phyloP scores from a whole-genome alignment of 2,113 vertebrate species.

The Vicugna pacos region DNA sequence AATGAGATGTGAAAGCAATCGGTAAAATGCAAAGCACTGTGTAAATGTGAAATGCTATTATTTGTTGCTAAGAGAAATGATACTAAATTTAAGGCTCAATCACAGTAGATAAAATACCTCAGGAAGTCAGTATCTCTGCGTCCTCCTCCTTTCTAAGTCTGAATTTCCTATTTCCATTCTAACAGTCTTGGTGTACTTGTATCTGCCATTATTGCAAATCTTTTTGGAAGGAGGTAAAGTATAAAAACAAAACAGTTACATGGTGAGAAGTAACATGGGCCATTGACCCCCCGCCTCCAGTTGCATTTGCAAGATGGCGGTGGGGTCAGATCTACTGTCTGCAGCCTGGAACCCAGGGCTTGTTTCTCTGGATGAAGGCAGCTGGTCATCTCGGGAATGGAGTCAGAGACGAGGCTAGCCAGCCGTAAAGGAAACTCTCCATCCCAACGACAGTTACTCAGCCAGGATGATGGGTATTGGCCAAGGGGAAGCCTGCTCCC shows the following conservation, averaged over 20 bases:
- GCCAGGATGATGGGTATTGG: fast-evolving
- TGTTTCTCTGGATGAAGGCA: not conserved
- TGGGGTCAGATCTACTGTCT: too few relatives aligned
- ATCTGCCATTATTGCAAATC: not conserved
- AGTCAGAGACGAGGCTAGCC: not conserved
- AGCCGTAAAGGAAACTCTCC: not conserved
- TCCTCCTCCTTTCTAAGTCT: not conserved
- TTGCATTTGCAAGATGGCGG: not conserved
- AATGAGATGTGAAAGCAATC: not conserved
- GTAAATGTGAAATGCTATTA: not conserved
- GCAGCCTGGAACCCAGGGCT: not conserved
- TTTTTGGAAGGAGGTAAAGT: not conserved
- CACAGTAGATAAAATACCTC: not conserved
- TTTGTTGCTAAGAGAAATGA: not conserved
- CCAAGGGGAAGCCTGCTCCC: not conserved
- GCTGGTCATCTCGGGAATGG: not conserved
- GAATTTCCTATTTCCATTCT: not conserved
- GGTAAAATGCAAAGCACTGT: not conserved
- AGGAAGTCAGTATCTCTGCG: fast-evolving
- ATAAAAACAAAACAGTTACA: not conserved
- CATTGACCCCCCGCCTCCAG: not conserved
- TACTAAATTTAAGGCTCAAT: not conserved
- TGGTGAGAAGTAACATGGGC: fast-evolving
- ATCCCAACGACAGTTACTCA: not conserved
- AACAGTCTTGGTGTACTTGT: not conserved